These are phyloP conservation scores for Tillus elongatus DNA, from an alignment of 2,888 invertebrate species.

Conservation along the genomic window DNA sequence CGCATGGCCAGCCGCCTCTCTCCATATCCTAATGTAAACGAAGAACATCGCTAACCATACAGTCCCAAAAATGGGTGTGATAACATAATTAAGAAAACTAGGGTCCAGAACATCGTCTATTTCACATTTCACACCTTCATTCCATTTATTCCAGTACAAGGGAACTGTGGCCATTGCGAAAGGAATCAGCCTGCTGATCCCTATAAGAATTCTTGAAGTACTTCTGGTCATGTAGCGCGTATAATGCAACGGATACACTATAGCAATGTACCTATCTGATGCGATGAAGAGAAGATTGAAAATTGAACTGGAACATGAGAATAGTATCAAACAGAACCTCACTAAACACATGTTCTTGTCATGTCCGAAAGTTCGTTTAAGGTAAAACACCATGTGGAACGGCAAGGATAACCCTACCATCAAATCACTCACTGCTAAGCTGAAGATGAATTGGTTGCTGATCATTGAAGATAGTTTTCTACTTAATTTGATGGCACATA, in stretches of 20 bases:
- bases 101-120: conserved; percentile 53
- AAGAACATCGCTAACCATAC: conserved; percentile 68
- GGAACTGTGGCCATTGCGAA: conserved; percentile 59
- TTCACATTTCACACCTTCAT: conserved; percentile 48
- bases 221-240: conserved; percentile 64
- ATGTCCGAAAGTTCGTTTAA: conserved; percentile 50
- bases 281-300: conserved; percentile 72
- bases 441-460: conserved; percentile 71
- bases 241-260: conserved; percentile 71
- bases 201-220: conserved; percentile 53
- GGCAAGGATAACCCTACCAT: conserved; percentile 69
- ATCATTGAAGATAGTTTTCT: conserved; percentile 59
- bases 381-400: conserved; percentile 68
- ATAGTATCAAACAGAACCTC: conserved; percentile 63
- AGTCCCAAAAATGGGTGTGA: conserved; percentile 63
- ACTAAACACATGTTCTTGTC: conserved; percentile 57
- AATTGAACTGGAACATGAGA: conserved; percentile 71
- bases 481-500: conserved; percentile 62
- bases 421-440: conserved; percentile 69
- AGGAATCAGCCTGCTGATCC: conserved; percentile 58
- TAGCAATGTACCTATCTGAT: conserved; percentile 69
- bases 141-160: conserved; percentile 71
- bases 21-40: conserved; percentile 69
- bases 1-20: conserved; percentile 65
- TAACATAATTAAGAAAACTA: conserved; percentile 41